Evolutionary conservation across 2,797 vertebrate species (phyloP), one percentile per base, ranked within the genome.

Genomic region (Lepidocolaptes lacrymiger): DNA sequence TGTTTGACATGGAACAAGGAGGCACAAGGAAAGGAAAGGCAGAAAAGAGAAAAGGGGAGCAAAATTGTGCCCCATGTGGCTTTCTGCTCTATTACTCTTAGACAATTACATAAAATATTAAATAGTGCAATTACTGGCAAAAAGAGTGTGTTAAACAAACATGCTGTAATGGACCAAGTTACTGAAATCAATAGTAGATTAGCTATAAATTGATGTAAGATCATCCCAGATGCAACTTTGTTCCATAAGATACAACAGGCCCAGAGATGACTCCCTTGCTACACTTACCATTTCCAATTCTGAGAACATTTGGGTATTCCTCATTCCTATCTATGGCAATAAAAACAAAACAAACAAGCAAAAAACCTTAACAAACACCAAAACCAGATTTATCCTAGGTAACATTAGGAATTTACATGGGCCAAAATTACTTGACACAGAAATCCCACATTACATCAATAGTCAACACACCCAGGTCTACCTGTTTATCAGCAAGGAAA

Each of bases 31-130:
- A 85, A 93, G 27, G 1, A 9, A 87, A 93, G 21, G 20, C 5
- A 90, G 69, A 55, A 90, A 75, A 69, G 6, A 73, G 69, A 93
- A 89, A 81, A 59, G 10, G 14, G 28, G 44, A 71, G 11, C 4
- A 71, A 79, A 92, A 64, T 10, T 2, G 2, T 36, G 15, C 19
- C 26, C 85, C 41, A 11, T 66, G 55, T 36, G 24, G 8, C 34
- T 92, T 84, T 92, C 67, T 87, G 52, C 22, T 94, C 52, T 67
- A n/a, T 79, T 78, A 62, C 15, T 68, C 36, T 12, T 62, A 51
- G 62, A 78, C 43, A 90, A 62, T 55, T 79, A 73, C 27, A 88
- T 86, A 27, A 92, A 96, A 85, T 89, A 94, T 91, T 92, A 80
- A 95, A 81, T 32, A 85, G 21, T 27, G 7, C 6, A 77, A 85